Evolutionary conservation across 2,113 vertebrate genomes (phyloP).

Genomic region (Sminthopsis crassicaudata): DNA sequence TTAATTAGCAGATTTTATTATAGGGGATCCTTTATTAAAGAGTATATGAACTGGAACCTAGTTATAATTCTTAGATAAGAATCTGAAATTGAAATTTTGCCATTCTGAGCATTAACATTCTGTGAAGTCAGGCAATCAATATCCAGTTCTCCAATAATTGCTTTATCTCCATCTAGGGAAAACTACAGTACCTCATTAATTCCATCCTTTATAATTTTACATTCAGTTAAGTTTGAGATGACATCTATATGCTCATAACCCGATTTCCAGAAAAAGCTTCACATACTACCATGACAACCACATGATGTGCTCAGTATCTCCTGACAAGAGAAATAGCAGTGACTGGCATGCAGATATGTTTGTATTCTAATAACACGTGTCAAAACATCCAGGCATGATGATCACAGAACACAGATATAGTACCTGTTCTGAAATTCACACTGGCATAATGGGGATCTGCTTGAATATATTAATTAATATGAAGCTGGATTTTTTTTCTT

Average conservation of each 20-base stretch:
- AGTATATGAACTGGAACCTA: background rate
- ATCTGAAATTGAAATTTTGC: background rate
- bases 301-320: background rate
- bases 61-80: background rate
- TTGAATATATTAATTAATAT: background rate
- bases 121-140: background rate
- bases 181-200: background rate
- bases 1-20: background rate
- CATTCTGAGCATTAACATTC: background rate
- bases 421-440: background rate
- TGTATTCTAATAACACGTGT: background rate
- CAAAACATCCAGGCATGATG: background rate
- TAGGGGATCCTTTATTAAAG: background rate
- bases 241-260: background rate
- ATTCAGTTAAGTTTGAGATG: background rate
- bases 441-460: background rate
- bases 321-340: background rate
- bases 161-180: background rate
- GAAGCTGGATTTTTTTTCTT: background rate
- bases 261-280: background rate
- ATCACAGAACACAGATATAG: background rate
- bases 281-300: background rate
- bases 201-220: background rate
- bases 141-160: background rate
- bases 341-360: background rate